Conservation (phyloP, 2,797 vertebrate species). For the Acanthopagrus latus region DNA sequence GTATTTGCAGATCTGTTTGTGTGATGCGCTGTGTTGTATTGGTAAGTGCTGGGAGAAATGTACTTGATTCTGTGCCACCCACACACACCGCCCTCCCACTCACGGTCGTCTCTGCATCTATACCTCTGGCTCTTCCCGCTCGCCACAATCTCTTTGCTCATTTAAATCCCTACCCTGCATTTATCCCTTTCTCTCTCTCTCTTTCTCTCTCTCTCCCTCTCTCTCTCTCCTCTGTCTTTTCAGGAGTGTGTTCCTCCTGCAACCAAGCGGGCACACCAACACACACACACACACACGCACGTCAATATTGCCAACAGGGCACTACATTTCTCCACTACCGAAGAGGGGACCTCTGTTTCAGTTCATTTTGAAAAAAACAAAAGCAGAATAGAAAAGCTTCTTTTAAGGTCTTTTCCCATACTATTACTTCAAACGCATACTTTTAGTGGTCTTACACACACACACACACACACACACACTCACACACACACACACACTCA, state of each 20-base stretch:
- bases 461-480: conserved; percentile 27
- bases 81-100: conserved; percentile 86
- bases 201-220: conserved; percentile 54
- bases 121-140: conserved; percentile 88
- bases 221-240: conserved; percentile 42
- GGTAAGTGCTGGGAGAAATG: conserved; percentile 89
- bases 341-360: too few species aligned
- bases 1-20: conserved; percentile 74
- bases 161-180: conserved; percentile 85
- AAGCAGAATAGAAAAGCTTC: too few species aligned
- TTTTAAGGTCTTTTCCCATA: too few species aligned
- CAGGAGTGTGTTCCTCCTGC: conserved; percentile 61
- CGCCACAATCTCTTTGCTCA: conserved; percentile 81
- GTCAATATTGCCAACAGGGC: too few species aligned
- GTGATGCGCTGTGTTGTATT: conserved; percentile 81
- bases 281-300: neutral
- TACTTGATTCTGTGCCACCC: conserved; percentile 87
- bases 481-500: conserved; percentile 19
- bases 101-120: conserved; percentile 85
- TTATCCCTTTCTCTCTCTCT: conserved; percentile 70
- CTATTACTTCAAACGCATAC: neutral
- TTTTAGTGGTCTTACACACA: too few species aligned
- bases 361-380: too few species aligned
- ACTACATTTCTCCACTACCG: too few species aligned
- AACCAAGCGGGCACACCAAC: conserved; percentile 59